Base-by-base conservation (phyloP, 2,888 invertebrate species). In the Cryptocheilus praepositus region DNA sequence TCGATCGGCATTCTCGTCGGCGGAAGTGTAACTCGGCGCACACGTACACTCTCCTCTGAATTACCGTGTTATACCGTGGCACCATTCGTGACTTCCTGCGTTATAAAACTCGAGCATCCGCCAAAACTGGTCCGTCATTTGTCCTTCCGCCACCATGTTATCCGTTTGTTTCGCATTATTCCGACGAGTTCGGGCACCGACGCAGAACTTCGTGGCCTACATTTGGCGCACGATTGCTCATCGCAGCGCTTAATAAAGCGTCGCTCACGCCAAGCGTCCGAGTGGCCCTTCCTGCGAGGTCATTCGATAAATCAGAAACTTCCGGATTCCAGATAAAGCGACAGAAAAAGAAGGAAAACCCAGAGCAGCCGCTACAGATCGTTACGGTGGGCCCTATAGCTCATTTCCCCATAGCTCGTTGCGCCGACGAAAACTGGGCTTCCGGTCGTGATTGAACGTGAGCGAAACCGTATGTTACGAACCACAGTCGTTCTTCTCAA, bases 191-290 rank as follows among this genome's bases (percentile, higher is more conserved):
- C n/a, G 18, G 46, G 22, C 55, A 25, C 5, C 3, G 25, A 25
- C 36, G 36, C 36, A 36, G 4, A 36, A 45, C 22, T 55, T 36
- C 25, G 25, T 18, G 53, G 19, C 60, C 56, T 45, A 61, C 56
- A 67, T 63, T 67, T 58, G 21, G 49, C 18, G n/a, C n/a, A 22
- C 58, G 46, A 46, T 59, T 59, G 46, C 63, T 61, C 63, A 62
- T 71, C 71, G 57, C 13, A 7, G 51, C 67, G 52, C 56, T 71
- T 72, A 71, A 72, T 72, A 72, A 67, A 63, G 67, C 67, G 45
- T 54, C 64, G 18, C 49, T 61, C 67, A 49, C 43, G 44, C 56
- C 44, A 57, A 36, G 13, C 36, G 11, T 36, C 36, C 36, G 55
- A 55, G 36, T 36, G 28, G 61, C 56, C 58, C 70, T 44, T 45